Evolutionary conservation across 2,797 vertebrate species (phyloP).

Genomic region (Benthosema pterotum): DNA sequence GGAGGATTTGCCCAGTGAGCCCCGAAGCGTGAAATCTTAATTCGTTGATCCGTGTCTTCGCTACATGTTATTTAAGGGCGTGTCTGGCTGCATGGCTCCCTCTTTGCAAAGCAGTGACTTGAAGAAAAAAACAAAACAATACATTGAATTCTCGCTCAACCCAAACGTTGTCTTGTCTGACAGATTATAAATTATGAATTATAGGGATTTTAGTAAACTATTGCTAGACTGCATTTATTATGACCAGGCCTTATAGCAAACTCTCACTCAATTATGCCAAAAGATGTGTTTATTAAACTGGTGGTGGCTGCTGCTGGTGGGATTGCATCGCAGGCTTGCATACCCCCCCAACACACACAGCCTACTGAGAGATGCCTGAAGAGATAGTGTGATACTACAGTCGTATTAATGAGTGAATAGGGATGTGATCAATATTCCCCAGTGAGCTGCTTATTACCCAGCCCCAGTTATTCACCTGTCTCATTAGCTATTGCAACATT

Average conservation of each 20-base stretch:
- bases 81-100: conserved; percentile 42
- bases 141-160: too few species aligned
- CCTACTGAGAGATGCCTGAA: conserved; percentile 11
- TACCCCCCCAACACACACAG: neutral
- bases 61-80: conserved; percentile 57
- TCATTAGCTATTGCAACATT: too few species aligned
- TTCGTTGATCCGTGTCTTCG: conserved; percentile 30
- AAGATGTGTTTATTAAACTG: neutral
- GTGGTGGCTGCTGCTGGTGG: neutral
- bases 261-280: neutral
- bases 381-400: conserved; percentile 35
- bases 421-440: conserved; percentile 53
- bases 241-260: neutral
- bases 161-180: too few species aligned
- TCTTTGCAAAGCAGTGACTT: too few species aligned
- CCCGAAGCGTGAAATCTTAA: neutral
- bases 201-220: neutral
- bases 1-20: neutral
- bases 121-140: too few species aligned
- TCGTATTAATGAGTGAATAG: conserved; percentile 28
- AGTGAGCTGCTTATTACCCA: neutral
- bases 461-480: too few species aligned
- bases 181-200: neutral
- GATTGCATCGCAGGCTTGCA: neutral
- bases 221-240: neutral